Conservation (phyloP, 2,888 invertebrate species). For the Magallana nippona region DNA sequence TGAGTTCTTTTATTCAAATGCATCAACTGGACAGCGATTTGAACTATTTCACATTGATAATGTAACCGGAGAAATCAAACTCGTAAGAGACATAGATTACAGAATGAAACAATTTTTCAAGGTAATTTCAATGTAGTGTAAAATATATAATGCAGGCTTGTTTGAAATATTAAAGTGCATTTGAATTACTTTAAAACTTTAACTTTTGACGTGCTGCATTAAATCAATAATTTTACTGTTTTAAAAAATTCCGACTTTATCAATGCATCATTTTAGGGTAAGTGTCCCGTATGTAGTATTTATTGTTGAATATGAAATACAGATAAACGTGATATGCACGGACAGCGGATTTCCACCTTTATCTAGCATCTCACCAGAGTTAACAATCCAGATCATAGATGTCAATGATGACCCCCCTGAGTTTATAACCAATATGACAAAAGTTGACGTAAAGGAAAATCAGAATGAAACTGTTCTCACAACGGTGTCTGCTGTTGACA, state of each 20-base stretch:
- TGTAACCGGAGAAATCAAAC: neutral
- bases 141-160: too few species aligned
- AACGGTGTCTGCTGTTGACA: conserved; percentile 44
- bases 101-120: neutral
- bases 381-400: conserved; percentile 34
- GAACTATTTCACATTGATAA: neutral
- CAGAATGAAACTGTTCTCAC: neutral
- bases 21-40: neutral
- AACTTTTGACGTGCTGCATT: too few species aligned
- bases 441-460: conserved; percentile 32
- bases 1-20: neutral
- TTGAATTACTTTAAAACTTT: too few species aligned
- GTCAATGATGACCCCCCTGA: conserved; percentile 45
- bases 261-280: too few species aligned
- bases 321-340: conserved; percentile 33
- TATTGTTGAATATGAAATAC: neutral
- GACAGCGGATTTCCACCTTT: conserved; percentile 28
- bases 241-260: too few species aligned
- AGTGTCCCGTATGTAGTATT: too few species aligned
- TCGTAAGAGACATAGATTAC: neutral
- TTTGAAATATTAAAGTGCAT: too few species aligned
- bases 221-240: too few species aligned
- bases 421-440: neutral
- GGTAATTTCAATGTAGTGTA: neutral
- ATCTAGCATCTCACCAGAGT: neutral